Evolutionary conservation across 2,888 invertebrate species (phyloP).

Genomic region (Bimastos eiseni): DNA sequence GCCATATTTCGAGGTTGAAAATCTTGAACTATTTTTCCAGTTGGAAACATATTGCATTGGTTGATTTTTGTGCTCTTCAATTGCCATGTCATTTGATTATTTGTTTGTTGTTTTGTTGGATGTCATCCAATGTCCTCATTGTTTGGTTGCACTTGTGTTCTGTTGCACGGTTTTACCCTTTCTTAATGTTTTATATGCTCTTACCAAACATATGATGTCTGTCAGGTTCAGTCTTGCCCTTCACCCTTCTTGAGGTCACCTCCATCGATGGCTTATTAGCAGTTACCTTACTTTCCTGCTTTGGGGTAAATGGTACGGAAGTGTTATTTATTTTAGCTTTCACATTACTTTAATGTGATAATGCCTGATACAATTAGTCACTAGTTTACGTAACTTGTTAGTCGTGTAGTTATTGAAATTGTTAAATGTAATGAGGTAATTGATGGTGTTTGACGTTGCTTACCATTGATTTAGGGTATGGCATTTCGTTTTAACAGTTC

Average conservation of each 20-base stretch:
- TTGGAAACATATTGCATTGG: neutral
- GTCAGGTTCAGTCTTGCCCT: neutral
- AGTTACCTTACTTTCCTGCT: neutral
- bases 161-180: neutral
- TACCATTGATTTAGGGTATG: neutral
- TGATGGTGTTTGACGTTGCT: neutral
- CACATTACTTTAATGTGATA: constrained; percentile 1
- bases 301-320: neutral
- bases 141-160: neutral
- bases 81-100: constrained; percentile 10
- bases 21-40: neutral
- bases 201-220: neutral
- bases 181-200: neutral
- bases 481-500: neutral
- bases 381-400: neutral
- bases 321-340: neutral
- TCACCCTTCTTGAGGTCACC: neutral
- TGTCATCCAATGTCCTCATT: neutral
- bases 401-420: constrained; percentile 6
- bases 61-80: neutral
- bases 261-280: neutral
- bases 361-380: neutral
- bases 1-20: neutral
- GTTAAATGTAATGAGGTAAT: neutral
- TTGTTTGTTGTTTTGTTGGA: constrained; percentile 3